Evolutionary conservation across 1,140 invertebrate species (phyloP), one percentile per base, ranked within the genome.

Genomic region (Atta texana): DNA sequence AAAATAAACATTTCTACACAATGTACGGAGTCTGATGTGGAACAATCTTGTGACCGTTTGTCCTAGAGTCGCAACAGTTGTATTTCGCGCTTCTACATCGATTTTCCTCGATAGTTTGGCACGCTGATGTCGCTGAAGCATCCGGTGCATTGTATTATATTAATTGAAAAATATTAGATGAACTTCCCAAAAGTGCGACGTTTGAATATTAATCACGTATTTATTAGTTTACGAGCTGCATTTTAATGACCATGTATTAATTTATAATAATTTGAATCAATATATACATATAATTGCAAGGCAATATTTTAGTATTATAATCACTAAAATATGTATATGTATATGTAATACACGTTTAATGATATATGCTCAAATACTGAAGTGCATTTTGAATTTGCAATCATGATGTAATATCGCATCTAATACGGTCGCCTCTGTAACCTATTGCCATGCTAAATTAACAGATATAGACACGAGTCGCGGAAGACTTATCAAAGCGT

Each of bases 61-160:
- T 90, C 59, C 88, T 87, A 77, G 87, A 90, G 87, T 90, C 88
- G 44, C 49, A 49, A 34, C 76, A 51, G 31, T 34, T 49, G 69
- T 72, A 55, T 39, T n/a, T 21, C 53, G 49, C 21, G 28, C 34
- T 64, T 88, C 49, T 64, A 68, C 63, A 64, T 87, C 34, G 72
- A 39, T 77, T 74, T 68, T 49, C 71, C 44, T 64, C 63, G 55
- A 39, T 57, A 31, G 28, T 63, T 63, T 57, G 55, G 24, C 49
- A 39, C 75, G 24, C 55, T 51, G 31, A 34, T 39, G 34, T 39
- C 7, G 7, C 7, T 39, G 34, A 39, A 39, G 76, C 53, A 64
- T 75, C 51, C 72, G 39, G 28, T n/a, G 49, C 71, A 21, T 51
- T 55, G 4, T 66, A 10, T 51, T 24, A 49, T 66, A 21, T 78